Conservation (phyloP, 2,888 invertebrate species). For the Timema podura region DNA sequence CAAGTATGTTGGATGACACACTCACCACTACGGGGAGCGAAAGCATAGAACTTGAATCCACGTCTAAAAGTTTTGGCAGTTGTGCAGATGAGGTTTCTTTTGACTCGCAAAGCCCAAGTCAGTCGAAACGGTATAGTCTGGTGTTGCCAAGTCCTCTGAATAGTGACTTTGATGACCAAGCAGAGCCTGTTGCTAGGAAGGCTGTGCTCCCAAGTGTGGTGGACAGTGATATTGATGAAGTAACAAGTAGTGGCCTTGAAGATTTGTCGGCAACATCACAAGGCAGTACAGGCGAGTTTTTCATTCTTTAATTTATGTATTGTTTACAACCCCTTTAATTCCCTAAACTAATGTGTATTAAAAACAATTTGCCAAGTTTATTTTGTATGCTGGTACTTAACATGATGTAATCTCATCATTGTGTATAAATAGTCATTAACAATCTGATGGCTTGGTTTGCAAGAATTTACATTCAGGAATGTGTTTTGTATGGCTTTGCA, state of each 20-base stretch:
- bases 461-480: no score
- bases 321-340: no score
- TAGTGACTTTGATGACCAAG: constrained; percentile 17
- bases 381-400: no score
- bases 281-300: constrained; percentile 15
- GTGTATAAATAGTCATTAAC: no score
- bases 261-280: constrained; percentile 5
- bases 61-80: neutral
- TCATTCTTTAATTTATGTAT: no score
- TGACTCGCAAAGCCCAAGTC: neutral
- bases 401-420: no score
- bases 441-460: no score
- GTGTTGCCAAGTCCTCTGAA: constrained; percentile 15
- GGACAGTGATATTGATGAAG: constrained; percentile 23
- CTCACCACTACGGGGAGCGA: constrained; percentile 1
- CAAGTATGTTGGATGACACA: neutral
- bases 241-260: constrained; percentile 1
- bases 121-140: neutral
- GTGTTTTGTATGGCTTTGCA: no score
- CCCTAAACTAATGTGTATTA: no score
- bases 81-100: no score
- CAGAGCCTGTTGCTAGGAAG: neutral
- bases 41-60: constrained; percentile 9
- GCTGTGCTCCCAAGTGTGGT: constrained; percentile 15
- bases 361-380: no score